Evolutionary conservation across 35 echinoderm and acorn worm species (phyloP).

Genomic region (Apostichopus japonicus): DNA sequence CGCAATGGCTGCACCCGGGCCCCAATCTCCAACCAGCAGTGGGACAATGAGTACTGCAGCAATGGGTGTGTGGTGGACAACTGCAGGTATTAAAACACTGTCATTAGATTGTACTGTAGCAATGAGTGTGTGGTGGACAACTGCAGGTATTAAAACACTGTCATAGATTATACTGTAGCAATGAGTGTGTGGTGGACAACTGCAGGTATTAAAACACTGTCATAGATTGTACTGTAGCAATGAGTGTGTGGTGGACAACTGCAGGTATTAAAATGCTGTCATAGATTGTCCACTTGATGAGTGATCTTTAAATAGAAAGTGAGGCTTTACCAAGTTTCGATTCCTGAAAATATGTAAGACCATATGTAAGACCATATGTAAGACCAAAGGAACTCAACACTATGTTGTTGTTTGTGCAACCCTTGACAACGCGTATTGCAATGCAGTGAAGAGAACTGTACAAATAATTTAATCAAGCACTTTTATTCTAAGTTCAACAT

Average conservation of each 20-base stretch:
- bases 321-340: too few relatives aligned
- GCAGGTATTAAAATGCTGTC: constrained; percentile 73
- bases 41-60: constrained; percentile 99
- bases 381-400: too few relatives aligned
- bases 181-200: constrained; percentile 96
- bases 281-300: too few relatives aligned
- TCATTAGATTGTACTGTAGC: constrained; percentile 96
- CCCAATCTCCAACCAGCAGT: constrained; percentile 83
- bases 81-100: constrained; percentile 77
- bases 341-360: too few relatives aligned
- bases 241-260: constrained; percentile 97
- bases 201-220: constrained; percentile 74
- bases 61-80: constrained; percentile 96
- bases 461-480: too few relatives aligned
- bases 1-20: constrained; percentile 89
- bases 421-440: too few relatives aligned
- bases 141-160: constrained; percentile 76
- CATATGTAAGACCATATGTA: too few relatives aligned
- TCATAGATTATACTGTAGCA: constrained; percentile 74
- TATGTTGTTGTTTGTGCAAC: too few relatives aligned
- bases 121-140: constrained; percentile 96
- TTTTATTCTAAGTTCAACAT: too few relatives aligned
- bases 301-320: too few relatives aligned
- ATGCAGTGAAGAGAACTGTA: too few relatives aligned
- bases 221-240: constrained; percentile 78